Conservation (phyloP, 2,888 invertebrate genomes). For the Tinea trinotella region DNA sequence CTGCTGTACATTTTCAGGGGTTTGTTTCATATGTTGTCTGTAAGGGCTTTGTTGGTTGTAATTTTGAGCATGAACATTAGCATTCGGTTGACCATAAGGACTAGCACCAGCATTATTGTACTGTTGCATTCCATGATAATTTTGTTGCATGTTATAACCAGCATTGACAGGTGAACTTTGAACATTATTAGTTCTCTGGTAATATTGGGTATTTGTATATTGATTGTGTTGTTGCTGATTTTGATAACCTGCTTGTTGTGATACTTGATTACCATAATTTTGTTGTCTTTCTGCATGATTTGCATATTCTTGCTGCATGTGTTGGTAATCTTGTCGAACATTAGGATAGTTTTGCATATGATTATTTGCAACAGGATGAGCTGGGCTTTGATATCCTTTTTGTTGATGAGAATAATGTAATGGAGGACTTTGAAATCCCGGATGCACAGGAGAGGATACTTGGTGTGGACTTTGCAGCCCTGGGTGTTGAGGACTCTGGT, state of each 20-base stretch:
- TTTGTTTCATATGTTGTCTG: constrained; percentile 46
- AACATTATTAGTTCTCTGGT: constrained; percentile 42
- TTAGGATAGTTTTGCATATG: constrained; percentile 16
- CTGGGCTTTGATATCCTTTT: constrained; percentile 55
- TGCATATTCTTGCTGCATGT: constrained; percentile 32
- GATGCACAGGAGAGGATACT: constrained; percentile 46
- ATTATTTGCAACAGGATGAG: constrained; percentile 29
- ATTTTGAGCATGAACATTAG: constrained; percentile 28
- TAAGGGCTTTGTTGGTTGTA: constrained; percentile 52
- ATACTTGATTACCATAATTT: constrained; percentile 43
- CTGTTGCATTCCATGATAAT: constrained; percentile 26
- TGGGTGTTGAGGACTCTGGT: constrained; percentile 56
- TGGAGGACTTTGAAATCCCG: constrained; percentile 57
- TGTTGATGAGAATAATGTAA: constrained; percentile 39
- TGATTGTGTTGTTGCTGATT: constrained; percentile 59
- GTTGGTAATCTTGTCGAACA: constrained; percentile 53
- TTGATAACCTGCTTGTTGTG: constrained; percentile 41
- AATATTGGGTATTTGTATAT: constrained; percentile 54
- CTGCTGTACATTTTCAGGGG: constrained; percentile 37
- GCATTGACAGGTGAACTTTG: constrained; percentile 1
- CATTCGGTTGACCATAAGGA: constrained; percentile 21
- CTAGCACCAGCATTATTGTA: constrained; percentile 25
- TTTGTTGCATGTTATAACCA: constrained; percentile 20
- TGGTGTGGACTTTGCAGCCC: constrained; percentile 58
- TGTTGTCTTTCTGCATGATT: constrained; percentile 53